A percentile compares a stretch with the other conserved stretches of the same genome.
phyloP scores from a whole-genome alignment of 2,888 invertebrate species.

The Pemphredon lugubris region DNA sequence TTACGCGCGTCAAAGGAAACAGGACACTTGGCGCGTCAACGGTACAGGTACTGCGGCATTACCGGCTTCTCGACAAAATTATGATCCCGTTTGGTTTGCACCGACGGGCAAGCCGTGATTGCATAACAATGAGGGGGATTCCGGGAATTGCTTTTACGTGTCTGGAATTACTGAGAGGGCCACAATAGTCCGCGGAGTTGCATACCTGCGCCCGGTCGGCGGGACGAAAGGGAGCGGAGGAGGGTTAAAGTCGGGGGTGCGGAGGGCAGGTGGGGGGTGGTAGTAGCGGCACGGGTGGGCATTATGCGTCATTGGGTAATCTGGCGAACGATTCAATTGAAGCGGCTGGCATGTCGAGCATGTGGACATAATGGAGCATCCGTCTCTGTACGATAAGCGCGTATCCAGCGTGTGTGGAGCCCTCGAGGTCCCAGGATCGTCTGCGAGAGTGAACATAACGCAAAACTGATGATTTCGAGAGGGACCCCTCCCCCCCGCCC shows the following conservation, averaged over 20 bases:
- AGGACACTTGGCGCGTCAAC: slow-evolving; percentile 60
- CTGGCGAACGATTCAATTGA: slow-evolving; percentile 80
- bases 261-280: background rate
- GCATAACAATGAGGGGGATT: slow-evolving; percentile 80
- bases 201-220: slow-evolving; percentile 63
- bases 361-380: slow-evolving; percentile 80
- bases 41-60: slow-evolving; percentile 44
- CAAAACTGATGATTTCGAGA: slow-evolving; percentile 56
- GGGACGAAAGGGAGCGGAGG: slow-evolving; percentile 31
- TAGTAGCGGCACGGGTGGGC: slow-evolving; percentile 63
- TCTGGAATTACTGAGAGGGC: slow-evolving; percentile 76
- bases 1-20: slow-evolving; percentile 57
- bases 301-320: slow-evolving; percentile 81
- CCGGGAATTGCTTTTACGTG: slow-evolving; percentile 80
- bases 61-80: slow-evolving; percentile 70
- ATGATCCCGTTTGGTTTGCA: slow-evolving; percentile 73
- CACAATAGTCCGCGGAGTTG: slow-evolving; percentile 74
- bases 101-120: slow-evolving; percentile 71
- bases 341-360: slow-evolving; percentile 78
- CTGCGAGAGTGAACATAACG: slow-evolving; percentile 51
- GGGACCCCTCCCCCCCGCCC: slow-evolving; percentile 32
- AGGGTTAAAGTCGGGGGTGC: slow-evolving; percentile 4
- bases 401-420: slow-evolving; percentile 55
- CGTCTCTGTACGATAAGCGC: slow-evolving; percentile 77
- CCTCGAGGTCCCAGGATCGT: slow-evolving; percentile 52